Base-by-base conservation (phyloP, 1,140 invertebrate species). In the Antheraea mylitta region DNA sequence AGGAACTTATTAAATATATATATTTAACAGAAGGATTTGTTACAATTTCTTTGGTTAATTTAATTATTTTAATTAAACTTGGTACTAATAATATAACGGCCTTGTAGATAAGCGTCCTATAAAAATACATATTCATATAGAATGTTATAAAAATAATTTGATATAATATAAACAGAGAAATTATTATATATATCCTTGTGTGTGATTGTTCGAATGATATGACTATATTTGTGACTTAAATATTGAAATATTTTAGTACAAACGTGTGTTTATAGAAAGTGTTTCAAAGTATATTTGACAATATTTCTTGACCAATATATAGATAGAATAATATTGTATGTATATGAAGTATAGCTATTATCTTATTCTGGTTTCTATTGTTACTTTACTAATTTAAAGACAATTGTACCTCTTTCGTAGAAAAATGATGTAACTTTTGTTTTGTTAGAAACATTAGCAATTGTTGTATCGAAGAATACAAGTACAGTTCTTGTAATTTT, bases 101-200 rank as follows among this genome's bases (percentile, higher is more conserved):
- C 73, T 79, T 76, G 72, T 76, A 79, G 72, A 73, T 76, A 79
- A 72, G 68, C 72, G 63, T 63, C 16, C 7, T 63, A 61, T 61
- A 61, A 18, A 22, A 5, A 61, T 63, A 37, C 36, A 63, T 63
- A 16, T 37, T 7, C 18, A 63, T 30, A 61, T 61, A 11, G 19
- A 30, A 19, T 22, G 59, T 19, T 61, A 18, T 61, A 11, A 61
- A 30, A 61, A 61, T 2, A 30, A 30, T 0, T 53, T 53, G 11
- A 53, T 11, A 53, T 53, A 53, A 53, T 16, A 53, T 53, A 53
- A 53, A 63, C 30, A 63, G 61, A 63, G 45, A 53, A 13, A 13
- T 53, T 53, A 53, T 53, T 63, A 36, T 63, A 63, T 63, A 30
- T 30, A 30, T 30, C 22, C 22, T 37, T 11, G 22, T n/a, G 30